Evolutionary conservation across 30 jellyfish, hydroid and myxozoan species (phyloP), one percentile per base, ranked within the genome.

Genomic region (Hydra vulgaris): DNA sequence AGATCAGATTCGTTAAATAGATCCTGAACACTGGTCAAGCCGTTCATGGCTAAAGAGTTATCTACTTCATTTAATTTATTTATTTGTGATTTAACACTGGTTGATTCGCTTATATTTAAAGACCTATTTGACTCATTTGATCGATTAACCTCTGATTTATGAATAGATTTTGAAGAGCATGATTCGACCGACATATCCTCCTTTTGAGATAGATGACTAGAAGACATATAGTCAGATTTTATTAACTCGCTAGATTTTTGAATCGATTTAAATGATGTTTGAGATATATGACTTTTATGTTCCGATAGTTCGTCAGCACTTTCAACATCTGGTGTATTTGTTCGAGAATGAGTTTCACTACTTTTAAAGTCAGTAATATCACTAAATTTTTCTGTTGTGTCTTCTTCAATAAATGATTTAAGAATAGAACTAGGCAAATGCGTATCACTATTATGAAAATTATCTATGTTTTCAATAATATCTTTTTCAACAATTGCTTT

Each of bases 401-500:
- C 61, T 40, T 40, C 61, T 40, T 40, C 61, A 40, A 40, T 40
- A 3, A 40, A 40, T 40, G 61, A 40, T 40, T 40, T 40, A 40
- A 12, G 61, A 40, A 12, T 12, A 5, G 61, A 40, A 40, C 5
- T 40, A 3, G 8, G 61, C 12, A 12, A 40, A 40, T 40, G 8
- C 5, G 12, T 26, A 23, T 78, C 76, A 53, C 85, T 78, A 19
- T n/a, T n/a, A 12, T 26, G 17, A 66, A 40, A 26, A 27, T 23
- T 56, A 18, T 78, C 54, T n/a, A 52, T 20, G 0, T 27, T 61
- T 15, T 23, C 87, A 15, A 15, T 40, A 20, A 40, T 40, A 12
- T 40, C 12, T 12, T 79, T 71, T 15, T 79, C 85, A 18, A 27
- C 73, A 66, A 66, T 12, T n/a, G 67, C 3, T 15, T 80, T 66